Evolutionary conservation across 1,140 invertebrate genomes (phyloP), one percentile per base, ranked within the genome.

Genomic region (Galleria mellonella): DNA sequence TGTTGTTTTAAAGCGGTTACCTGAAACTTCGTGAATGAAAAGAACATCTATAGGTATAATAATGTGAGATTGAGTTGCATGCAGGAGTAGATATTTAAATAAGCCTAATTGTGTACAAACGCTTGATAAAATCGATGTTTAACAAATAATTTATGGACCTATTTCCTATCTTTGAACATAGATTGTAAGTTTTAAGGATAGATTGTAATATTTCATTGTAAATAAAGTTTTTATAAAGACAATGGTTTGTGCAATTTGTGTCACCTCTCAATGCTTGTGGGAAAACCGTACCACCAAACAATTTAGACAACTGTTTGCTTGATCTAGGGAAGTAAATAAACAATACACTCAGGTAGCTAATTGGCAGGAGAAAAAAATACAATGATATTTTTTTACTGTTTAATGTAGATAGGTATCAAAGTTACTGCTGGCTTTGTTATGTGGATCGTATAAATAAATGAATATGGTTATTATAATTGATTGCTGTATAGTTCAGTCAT

Each of bases 181-280:
- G 71, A 62, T 61, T 58, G 57, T 66, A 71, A 78, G 59, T 64
- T 62, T 64, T 59, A 57, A 64, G 32, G 47, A 68, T 64, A 69
- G 72, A 72, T 71, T 82, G 74, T 84, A 81, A 81, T 84, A 82
- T 62, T 72, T 63, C 66, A 73, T 67, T 84, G 81, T 84, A 84
- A 84, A 84, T 84, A 82, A 84, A 84, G 63, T 68, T 73, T 72
- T 70, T 57, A 43, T 72, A 61, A 76, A 70, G 56, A 74, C 65
- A 71, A 71, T 66, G 45, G 59, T 50, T 66, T 67, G 55, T 60
- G 62, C 43, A 61, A 64, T 62, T 47, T 48, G 51, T 64, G 51
- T 58, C 48, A 63, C 46, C 60, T 67, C 51, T 33, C 58, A 62
- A 65, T 56, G 55, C 55, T 38, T 54, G 55, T 69, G 62, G 44